These are phyloP conservation scores for Drosophila watanabei DNA, from an alignment of 1,140 invertebrate genomes.

Conservation along the genomic window DNA sequence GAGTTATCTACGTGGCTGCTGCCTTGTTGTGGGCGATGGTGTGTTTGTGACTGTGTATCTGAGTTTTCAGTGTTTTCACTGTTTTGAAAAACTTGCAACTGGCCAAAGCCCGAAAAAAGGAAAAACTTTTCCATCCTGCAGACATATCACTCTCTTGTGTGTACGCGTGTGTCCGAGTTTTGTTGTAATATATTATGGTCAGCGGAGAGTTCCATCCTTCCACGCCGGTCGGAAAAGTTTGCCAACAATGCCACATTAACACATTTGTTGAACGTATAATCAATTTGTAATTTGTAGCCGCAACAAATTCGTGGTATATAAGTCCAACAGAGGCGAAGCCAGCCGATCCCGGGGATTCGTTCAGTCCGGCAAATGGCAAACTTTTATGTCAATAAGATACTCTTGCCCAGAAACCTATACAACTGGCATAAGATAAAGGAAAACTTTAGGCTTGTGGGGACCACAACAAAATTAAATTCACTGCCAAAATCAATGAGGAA, in stretches of 20 bases:
- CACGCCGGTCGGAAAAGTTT: conserved; percentile 62
- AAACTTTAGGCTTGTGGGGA: conserved; percentile 38
- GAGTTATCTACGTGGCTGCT: conserved; percentile 62
- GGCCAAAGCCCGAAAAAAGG: conserved; percentile 50
- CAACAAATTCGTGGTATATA: conserved; percentile 80
- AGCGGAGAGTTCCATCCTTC: conserved; percentile 57
- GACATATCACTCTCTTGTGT: conserved; percentile 70
- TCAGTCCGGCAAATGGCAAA: conserved; percentile 49
- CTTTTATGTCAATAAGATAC: conserved; percentile 79
- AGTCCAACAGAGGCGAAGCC: conserved; percentile 45
- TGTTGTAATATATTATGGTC: conserved; percentile 81
- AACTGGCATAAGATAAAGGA: conserved; percentile 12
- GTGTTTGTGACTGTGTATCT: conserved; percentile 37
- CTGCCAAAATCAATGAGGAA: conserved; percentile 57
- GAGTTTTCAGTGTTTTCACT: conserved; percentile 50
- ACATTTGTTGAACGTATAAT: conserved; percentile 85
- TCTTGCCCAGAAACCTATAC: conserved; percentile 26
- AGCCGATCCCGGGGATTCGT: conserved; percentile 12
- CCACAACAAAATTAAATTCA: conserved; percentile 37
- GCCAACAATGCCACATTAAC: conserved; percentile 83
- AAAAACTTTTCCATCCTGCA: conserved; percentile 64
- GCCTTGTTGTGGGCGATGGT: not conserved
- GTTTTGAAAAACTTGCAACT: conserved; percentile 62
- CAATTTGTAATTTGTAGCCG: conserved; percentile 84
- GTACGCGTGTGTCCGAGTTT: conserved; percentile 33